These are phyloP conservation scores for Agrotis clavis DNA, from an alignment of 2,888 invertebrate genomes.

Conservation along the genomic window DNA sequence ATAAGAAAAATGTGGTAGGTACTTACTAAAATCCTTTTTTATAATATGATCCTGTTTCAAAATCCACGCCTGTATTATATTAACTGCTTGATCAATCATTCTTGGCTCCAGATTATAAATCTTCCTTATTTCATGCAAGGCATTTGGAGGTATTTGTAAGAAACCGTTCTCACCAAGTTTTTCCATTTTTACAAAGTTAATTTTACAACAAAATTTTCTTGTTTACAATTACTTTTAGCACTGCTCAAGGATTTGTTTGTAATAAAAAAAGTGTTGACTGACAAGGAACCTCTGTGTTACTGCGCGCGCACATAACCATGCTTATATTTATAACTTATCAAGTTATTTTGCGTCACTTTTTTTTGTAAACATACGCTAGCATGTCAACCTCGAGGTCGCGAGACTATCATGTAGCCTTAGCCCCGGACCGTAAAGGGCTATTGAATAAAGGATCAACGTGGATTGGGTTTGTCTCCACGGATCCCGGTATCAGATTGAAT, in stretches of 20 bases:
- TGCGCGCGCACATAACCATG: background rate
- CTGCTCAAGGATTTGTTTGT: background rate
- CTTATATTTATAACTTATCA: background rate
- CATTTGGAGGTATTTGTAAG: conserved; percentile 62
- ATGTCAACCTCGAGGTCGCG: too few relatives aligned
- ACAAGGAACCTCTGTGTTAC: background rate
- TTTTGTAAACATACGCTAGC: too few relatives aligned
- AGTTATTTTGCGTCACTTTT: background rate
- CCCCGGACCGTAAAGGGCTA: too few relatives aligned
- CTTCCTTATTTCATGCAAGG: conserved; percentile 66
- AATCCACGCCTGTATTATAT: conserved; percentile 75
- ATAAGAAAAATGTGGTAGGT: too few relatives aligned
- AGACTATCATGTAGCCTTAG: too few relatives aligned
- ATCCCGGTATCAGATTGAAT: too few relatives aligned
- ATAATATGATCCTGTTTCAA: conserved; percentile 69
- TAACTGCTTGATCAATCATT: conserved; percentile 68
- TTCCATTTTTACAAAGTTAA: conserved; percentile 61
- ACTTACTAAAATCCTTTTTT: conserved; percentile 71
- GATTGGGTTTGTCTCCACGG: too few relatives aligned
- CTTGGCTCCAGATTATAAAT: conserved; percentile 69
- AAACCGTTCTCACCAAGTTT: conserved; percentile 49
- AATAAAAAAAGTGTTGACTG: background rate
- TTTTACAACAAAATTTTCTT: background rate
- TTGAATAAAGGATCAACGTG: too few relatives aligned
- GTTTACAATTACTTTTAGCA: background rate